A percentile compares a stretch with the other conserved stretches of the same genome.
Conservation (phyloP, 2,797 vertebrate genomes). For the Chloroceryle inda region DNA sequence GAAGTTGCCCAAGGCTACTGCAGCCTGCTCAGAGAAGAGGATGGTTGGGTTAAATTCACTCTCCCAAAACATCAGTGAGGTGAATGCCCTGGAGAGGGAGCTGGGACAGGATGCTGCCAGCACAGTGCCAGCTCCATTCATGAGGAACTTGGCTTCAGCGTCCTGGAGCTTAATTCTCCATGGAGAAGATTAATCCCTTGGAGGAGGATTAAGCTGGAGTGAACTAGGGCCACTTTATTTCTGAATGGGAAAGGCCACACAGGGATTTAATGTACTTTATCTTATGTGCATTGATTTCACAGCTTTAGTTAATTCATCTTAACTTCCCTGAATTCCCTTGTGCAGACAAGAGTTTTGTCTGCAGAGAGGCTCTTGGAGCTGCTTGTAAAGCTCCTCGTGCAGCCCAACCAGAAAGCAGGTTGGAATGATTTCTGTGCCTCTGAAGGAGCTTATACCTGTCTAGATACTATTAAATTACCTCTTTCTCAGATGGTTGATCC, state of each 20-base stretch:
- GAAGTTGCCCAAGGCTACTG: not conserved
- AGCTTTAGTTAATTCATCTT: slow-evolving; percentile 63
- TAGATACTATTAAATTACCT: slow-evolving; percentile 50
- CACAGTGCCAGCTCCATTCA: not conserved
- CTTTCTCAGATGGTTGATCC: slow-evolving; percentile 19
- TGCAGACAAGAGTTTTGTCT: slow-evolving; percentile 33
- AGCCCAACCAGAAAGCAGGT: not conserved
- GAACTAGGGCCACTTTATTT: slow-evolving; percentile 55
- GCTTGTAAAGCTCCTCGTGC: not conserved
- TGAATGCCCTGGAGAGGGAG: not conserved
- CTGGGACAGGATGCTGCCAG: not conserved
- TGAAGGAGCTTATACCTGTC: slow-evolving; percentile 50
- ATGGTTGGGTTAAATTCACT: not conserved
- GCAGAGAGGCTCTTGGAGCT: not conserved
- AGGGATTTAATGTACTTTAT: slow-evolving; percentile 63
- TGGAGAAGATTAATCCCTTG: slow-evolving; percentile 47
- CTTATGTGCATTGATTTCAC: slow-evolving; percentile 67
- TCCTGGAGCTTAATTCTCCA: not conserved
- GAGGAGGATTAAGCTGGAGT: slow-evolving; percentile 57
- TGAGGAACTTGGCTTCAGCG: not conserved
- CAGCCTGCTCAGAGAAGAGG: not conserved
- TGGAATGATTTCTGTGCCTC: slow-evolving; percentile 13
- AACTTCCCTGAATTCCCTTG: slow-evolving; percentile 46
- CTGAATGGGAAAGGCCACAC: slow-evolving; percentile 61
- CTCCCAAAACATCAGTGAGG: not conserved